A percentile compares a stretch with the other conserved stretches of the same genome.
Evolutionary conservation across 2,888 invertebrate genomes (phyloP).

Genomic region (Lasioglossum calceatum): DNA sequence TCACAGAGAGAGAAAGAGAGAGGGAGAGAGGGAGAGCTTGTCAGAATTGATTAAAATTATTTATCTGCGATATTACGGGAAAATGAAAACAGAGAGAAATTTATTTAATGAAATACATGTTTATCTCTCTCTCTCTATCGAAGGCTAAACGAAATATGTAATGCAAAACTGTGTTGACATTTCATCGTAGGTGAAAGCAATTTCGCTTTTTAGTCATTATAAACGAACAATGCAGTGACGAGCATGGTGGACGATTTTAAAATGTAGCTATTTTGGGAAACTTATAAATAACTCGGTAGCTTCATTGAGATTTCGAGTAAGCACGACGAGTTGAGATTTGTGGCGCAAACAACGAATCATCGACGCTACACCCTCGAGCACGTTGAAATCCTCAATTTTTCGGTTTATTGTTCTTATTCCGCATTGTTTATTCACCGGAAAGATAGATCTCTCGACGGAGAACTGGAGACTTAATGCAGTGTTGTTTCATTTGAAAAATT

Average conservation of each 20-base stretch:
- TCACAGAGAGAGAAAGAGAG: not conserved
- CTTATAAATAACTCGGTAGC: not conserved
- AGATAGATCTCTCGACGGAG: not conserved
- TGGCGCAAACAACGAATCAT: not conserved
- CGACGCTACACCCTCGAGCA: not conserved
- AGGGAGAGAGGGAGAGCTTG: no score
- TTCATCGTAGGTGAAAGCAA: not conserved
- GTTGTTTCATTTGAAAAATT: not conserved
- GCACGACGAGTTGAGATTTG: not conserved
- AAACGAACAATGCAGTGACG: not conserved
- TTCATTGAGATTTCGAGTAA: not conserved
- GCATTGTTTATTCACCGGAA: not conserved
- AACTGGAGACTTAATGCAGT: not conserved
- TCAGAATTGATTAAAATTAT: not conserved
- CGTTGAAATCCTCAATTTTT: not conserved
- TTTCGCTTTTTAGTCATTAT: not conserved
- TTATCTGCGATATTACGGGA: not conserved
- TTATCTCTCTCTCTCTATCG: not conserved
- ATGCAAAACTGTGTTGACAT: not conserved
- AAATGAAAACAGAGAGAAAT: not conserved
- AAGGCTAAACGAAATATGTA: not conserved
- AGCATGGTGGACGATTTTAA: constrained; percentile 5
- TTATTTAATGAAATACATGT: not conserved
- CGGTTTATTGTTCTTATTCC: not conserved
- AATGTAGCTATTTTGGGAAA: not conserved